Conservation (phyloP, 1,140 invertebrate species). For the Theocolax elegans region DNA sequence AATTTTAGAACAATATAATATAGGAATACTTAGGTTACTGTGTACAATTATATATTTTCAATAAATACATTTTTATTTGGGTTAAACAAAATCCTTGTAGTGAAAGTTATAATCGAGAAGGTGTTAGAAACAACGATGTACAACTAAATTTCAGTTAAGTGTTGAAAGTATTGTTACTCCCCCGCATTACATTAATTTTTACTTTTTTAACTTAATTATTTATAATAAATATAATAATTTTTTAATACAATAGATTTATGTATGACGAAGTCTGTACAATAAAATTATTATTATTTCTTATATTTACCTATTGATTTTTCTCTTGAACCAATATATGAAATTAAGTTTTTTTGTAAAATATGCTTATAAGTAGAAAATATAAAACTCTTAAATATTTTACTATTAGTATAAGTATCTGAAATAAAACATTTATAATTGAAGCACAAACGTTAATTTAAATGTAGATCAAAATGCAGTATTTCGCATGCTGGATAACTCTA, state of each 20-base stretch:
- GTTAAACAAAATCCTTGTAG: slow-evolving; percentile 21
- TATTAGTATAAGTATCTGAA: no score
- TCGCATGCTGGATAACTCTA: no score
- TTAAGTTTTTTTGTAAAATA: no score
- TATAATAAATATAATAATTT: slow-evolving; percentile 34
- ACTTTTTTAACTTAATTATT: slow-evolving; percentile 29
- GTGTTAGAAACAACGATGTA: slow-evolving; percentile 9
- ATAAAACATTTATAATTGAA: no score
- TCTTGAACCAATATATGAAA: not conserved
- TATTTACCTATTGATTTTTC: slow-evolving; percentile 3
- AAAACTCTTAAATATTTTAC: no score
- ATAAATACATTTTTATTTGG: slow-evolving; percentile 1
- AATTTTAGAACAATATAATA: slow-evolving; percentile 19
- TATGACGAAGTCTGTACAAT: slow-evolving; percentile 43
- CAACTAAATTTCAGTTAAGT: slow-evolving; percentile 30
- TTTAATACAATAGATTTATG: slow-evolving; percentile 30
- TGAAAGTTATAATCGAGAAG: slow-evolving; percentile 6
- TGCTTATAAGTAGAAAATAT: no score
- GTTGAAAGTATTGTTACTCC: slow-evolving; percentile 35
- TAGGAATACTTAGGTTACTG: slow-evolving; percentile 2
- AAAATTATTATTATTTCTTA: slow-evolving; percentile 34
- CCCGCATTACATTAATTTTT: slow-evolving; percentile 32
- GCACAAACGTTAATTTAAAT: no score
- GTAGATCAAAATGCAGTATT: no score
- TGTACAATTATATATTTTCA: not conserved